Base-by-base conservation (phyloP, 1,140 invertebrate genomes). In the Hypsibius dujardini region DNA sequence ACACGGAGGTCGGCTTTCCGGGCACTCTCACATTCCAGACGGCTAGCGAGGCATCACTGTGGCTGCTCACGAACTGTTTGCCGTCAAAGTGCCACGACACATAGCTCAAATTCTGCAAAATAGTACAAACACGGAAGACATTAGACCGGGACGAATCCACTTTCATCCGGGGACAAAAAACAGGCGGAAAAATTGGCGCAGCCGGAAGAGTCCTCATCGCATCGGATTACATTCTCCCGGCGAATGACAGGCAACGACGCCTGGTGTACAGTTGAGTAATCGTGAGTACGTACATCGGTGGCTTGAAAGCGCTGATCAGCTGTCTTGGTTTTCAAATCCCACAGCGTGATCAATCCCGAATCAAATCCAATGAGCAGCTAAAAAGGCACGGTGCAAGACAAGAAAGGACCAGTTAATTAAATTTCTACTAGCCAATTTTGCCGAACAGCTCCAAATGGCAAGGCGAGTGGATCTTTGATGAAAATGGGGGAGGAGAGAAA, bases 1-100 rank as follows among this genome's bases (percentile, higher is more conserved):
- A 87, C 74, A 91, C 81, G 74, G 85, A 88, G 70, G 87, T 82
- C 3, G 92, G 90, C 79, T 91, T 90, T 46, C 83, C 78, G 67
- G 84, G 83, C 73, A 86, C 84, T 76, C 87, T 85, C 15, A 88
- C 82, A 75, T 85, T 87, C 93, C 93, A 98, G 46, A 91, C 95
- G 71, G 88, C 88, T 60, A 98, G 84, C 60, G 90, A 92, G 69
- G 95, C 95, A 82, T 98, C 94, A 12, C 85, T 86, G 80, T 98
- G 94, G 75, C 90, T 90, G 74, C 89, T 92, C 87, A 98, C 92
- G 79, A 98, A 95, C 81, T 94, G 90, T 82, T 95, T 94, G 72
- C 95, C 95, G 80, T 98, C 95, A 79, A 92, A 86, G 80, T 97
- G 92, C 95, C 95, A 99, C 71, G 88, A 85, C 76, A 94, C 86